These are phyloP conservation scores for Rhinoraja longicauda DNA, from an alignment of 2,797 vertebrate genomes.

Conservation along the genomic window DNA sequence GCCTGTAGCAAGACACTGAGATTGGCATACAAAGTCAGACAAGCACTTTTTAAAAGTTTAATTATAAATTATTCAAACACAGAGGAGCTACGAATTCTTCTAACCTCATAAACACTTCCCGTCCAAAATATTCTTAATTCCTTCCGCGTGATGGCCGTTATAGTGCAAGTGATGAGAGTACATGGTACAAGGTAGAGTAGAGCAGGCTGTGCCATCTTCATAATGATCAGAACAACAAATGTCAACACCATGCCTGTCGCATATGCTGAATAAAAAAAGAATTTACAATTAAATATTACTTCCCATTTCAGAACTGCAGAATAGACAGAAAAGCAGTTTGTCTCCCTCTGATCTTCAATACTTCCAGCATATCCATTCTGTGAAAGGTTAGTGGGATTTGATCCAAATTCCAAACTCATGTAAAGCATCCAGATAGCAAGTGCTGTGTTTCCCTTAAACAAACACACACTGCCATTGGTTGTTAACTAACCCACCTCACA, in stretches of 20 bases:
- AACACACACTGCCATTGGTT: no score
- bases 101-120: slow-evolving; percentile 80
- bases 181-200: slow-evolving; percentile 91
- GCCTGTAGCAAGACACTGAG: not conserved
- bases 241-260: slow-evolving; percentile 79
- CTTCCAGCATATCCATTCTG: not conserved
- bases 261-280: slow-evolving; percentile 65
- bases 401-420: not conserved
- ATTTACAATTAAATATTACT: slow-evolving; percentile 3
- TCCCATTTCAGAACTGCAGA: not conserved
- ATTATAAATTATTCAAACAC: not conserved
- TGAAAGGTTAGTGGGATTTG: not conserved
- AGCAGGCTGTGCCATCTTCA: slow-evolving; percentile 84
- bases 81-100: slow-evolving; percentile 41
- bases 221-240: slow-evolving; percentile 75
- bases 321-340: not conserved
- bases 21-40: no score
- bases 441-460: no score
- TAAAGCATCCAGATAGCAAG: not conserved
- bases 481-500: no score
- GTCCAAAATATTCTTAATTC: slow-evolving; percentile 88
- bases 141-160: slow-evolving; percentile 70
- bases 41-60: not conserved
- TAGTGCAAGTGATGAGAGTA: slow-evolving; percentile 72
- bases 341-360: not conserved